Base-by-base conservation (phyloP, 2,888 invertebrate species). In the Orthosia gracilis region DNA sequence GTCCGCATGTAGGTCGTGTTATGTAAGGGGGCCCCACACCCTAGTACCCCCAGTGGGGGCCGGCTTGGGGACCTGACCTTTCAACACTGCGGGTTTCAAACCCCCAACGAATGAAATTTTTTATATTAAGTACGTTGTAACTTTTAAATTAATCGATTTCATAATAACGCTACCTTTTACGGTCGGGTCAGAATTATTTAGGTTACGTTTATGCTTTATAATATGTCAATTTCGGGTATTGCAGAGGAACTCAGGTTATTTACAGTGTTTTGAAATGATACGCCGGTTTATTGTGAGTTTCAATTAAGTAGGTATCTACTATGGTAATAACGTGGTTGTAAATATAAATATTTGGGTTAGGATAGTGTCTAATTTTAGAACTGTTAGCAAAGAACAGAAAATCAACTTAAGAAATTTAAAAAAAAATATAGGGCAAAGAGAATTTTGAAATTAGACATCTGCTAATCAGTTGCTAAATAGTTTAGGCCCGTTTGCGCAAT, bases 1-100 rank as follows among this genome's bases (percentile, higher is more conserved):
- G 15, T 15, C 50, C 47, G 57, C 45, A 88, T 86, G 69, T 88
- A 87, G 88, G 88, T 88, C 87, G 71, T 61, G 83, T 88, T 88
- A 85, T 84, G 83, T 86, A 88, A 88, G 49, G n/a, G 63, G 65
- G 23, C 31, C 55, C 73, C 83, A 70, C 76, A 64, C 64, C 64
- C 26, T 21, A 58, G 54, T 4, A 18, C 79, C 62, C 64, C 26
- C 26, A 66, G 57, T 5, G 40, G 7, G 26, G 68, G 26, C 11
- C 18, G 75, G 23, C 47, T 67, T 54, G 79, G 68, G 73, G 72
- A 54, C 61, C 26, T 52, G 78, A 78, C 80, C 84, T 88, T 88
- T 72, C 68, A 69, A 69, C 76, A 64, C 74, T 76, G 73, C 83
- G 82, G 70, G 52, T 49, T 68, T 76, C 59, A n/a, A 55, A 26